Evolutionary conservation across 2,113 vertebrate genomes (phyloP).

Genomic region (Oostethus manadensis): DNA sequence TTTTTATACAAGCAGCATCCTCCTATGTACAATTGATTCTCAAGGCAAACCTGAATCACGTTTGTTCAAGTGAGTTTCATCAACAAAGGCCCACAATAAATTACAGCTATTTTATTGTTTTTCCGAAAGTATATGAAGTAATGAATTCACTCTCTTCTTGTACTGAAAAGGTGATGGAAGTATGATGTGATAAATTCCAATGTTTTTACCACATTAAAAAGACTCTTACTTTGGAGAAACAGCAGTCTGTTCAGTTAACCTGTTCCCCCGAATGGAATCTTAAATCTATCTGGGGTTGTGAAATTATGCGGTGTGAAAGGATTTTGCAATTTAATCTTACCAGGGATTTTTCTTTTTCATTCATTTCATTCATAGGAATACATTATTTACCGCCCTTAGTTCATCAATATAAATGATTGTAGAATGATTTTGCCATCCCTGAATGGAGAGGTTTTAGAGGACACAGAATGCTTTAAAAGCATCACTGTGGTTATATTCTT

Average conservation of each 20-base stretch:
- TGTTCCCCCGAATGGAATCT: conserved; percentile 42
- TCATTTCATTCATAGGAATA: conserved; percentile 20
- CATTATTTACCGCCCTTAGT: conserved; percentile 31
- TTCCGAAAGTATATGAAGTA: too few relatives aligned
- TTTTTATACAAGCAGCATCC: not conserved
- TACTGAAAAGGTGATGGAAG: too few relatives aligned
- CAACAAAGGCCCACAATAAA: too few relatives aligned
- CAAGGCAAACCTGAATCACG: too few relatives aligned
- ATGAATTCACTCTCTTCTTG: too few relatives aligned
- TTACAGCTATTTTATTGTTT: too few relatives aligned
- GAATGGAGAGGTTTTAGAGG: conserved; percentile 5
- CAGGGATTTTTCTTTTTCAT: conserved; percentile 39
- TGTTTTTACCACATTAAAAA: conserved; percentile 28
- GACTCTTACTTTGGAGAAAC: conserved; percentile 43
- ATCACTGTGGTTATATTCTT: too few relatives aligned
- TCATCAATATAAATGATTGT: conserved; percentile 43
- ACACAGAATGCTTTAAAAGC: too few relatives aligned
- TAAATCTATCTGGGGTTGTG: conserved; percentile 33
- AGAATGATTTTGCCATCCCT: conserved; percentile 31
- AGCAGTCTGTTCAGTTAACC: conserved; percentile 18
- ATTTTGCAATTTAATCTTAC: conserved; percentile 58
- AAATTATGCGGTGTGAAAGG: conserved; percentile 55
- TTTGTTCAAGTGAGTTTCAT: too few relatives aligned
- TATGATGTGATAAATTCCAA: too few relatives aligned
- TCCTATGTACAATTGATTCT: too few relatives aligned